Base-by-base conservation (phyloP, 2,888 invertebrate species). In the Ichneumon xanthorius region DNA sequence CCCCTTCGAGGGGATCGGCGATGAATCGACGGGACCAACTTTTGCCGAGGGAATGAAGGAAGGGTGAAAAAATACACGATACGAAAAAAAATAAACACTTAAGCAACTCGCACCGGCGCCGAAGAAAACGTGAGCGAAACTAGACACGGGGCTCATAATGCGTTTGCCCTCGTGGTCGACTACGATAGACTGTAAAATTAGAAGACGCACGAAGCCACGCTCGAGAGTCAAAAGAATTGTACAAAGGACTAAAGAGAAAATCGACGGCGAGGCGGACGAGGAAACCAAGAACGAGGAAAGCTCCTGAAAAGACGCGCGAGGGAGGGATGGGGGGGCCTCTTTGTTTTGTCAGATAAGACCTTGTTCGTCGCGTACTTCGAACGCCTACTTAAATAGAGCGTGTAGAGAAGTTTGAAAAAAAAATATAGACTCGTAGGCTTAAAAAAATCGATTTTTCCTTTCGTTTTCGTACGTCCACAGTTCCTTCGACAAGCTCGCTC, bases 181-280 rank as follows among this genome's bases (percentile, higher is more conserved):
- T 50, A 89, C 89, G 87, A 90, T 90, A 91, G 90, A 90, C 89
- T 89, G 89, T 89, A 91, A 92, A 91, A 91, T 92, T 91, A 90
- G 92, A 92, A 90, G 92, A 92, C 88, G 91, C 86, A 88, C 90
- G 86, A 90, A 89, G 87, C 84, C 89, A 78, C 89, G 90, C 83
- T 87, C 89, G 80, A 90, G 88, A 87, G 89, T 88, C 78, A 89
- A 88, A 89, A 89, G 86, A 76, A 85, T 63, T 81, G 84, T 63
- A 82, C 85, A 86, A 77, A 84, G 87, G 70, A 89, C 83, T 33
- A 88, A 86, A 84, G 83, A 88, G 61, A 88, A 87, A 79, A 72
- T 86, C 53, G 86, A 85, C 81, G 78, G 85, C 67, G 86, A 87
- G 50, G 53, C 81, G 68, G 80, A 88, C 77, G 86, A 87, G 63